Percentiles rank a stretch among this genome's conserved stretches.
phyloP scores from a whole-genome alignment of 2,113 vertebrate species.

The Oreochromis spilurus region DNA sequence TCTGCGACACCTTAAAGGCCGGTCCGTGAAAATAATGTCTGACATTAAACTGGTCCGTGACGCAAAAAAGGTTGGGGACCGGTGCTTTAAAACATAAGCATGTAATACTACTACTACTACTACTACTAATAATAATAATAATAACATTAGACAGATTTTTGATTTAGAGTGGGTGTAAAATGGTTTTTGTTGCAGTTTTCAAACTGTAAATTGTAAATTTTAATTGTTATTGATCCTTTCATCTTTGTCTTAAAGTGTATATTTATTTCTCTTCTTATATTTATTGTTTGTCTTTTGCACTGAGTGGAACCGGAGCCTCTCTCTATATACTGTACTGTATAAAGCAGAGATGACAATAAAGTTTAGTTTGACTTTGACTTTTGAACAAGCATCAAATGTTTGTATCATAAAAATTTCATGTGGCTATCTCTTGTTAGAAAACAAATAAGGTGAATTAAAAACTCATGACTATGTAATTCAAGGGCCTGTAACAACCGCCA shows the following conservation, averaged over 20 bases:
- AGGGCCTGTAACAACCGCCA: too few species aligned
- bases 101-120: too few species aligned
- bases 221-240: background rate
- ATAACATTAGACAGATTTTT: background rate
- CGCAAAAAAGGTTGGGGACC: background rate
- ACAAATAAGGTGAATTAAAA: too few species aligned
- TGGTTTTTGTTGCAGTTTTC: background rate
- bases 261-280: background rate
- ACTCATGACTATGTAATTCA: too few species aligned
- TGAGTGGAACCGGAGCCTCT: background rate
- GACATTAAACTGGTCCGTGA: background rate
- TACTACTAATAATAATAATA: rapidly evolving
- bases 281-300: background rate
- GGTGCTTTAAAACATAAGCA: background rate
- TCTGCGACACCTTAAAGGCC: rapidly evolving
- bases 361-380: background rate
- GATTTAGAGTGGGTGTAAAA: background rate
- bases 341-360: background rate
- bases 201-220: background rate
- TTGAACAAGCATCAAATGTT: too few species aligned
- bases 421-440: too few species aligned
- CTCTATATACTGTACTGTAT: background rate
- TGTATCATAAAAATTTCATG: too few species aligned
- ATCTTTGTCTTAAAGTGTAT: background rate
- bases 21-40: rapidly evolving